Conservation (phyloP, 2,113 vertebrate genomes). For the Labrus mixtus region DNA sequence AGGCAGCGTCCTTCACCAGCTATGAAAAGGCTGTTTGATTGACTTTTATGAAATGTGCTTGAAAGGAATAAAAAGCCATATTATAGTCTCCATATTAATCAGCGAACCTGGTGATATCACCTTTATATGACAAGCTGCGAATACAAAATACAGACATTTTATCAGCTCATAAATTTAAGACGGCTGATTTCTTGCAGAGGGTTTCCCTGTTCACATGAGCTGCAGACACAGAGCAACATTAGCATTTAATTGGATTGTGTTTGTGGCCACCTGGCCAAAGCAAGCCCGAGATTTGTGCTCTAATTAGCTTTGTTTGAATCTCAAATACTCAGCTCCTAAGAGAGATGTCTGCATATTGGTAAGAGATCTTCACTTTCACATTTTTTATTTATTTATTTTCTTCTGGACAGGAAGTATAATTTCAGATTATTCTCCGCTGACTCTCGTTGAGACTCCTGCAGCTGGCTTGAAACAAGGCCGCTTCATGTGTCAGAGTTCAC, state of each 20-base stretch:
- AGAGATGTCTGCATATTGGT: too few relatives aligned
- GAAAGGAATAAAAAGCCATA: conserved; percentile 14
- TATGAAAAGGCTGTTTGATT: conserved; percentile 10
- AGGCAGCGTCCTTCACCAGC: conserved; percentile 3
- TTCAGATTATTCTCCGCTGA: too few relatives aligned
- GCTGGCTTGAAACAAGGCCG: too few relatives aligned
- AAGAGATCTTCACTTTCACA: too few relatives aligned
- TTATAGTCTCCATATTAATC: conserved; percentile 5
- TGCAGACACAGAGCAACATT: not conserved
- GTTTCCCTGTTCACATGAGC: too few relatives aligned
- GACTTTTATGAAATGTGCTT: not conserved
- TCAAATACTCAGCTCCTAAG: not conserved
- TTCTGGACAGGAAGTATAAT: not conserved
- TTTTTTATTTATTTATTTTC: too few relatives aligned
- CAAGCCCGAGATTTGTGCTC: too few relatives aligned
- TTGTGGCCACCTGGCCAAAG: not conserved
- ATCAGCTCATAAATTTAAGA: too few relatives aligned
- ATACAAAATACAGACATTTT: too few relatives aligned
- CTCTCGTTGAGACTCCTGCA: too few relatives aligned
- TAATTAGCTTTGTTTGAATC: not conserved
- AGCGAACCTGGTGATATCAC: not conserved
- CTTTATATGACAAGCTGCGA: not conserved
- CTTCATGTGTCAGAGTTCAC: too few relatives aligned
- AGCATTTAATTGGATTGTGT: not conserved
- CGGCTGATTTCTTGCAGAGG: too few relatives aligned